A percentile compares a stretch with the other conserved stretches of the same genome.
These are phyloP conservation scores for Drosophila santomea DNA, from an alignment of 1,140 invertebrate species.

Conservation along the genomic window DNA sequence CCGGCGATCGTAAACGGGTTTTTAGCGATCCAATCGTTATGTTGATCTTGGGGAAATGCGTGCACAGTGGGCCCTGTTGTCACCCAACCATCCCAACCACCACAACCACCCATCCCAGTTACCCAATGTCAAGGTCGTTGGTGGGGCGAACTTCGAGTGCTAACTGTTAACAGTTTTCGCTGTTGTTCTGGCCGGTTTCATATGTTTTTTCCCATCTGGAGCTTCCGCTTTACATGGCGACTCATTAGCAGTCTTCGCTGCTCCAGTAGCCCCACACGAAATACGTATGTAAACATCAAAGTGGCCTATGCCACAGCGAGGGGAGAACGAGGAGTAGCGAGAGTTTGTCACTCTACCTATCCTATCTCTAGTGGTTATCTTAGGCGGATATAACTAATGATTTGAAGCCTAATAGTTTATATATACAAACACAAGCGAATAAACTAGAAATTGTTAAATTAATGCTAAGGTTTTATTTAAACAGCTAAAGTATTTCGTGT, in stretches of 20 bases:
- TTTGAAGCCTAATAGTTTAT: too few species aligned
- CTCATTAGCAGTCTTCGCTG: constrained; percentile 43
- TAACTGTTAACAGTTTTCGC: constrained; percentile 56
- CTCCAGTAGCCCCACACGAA: constrained; percentile 25
- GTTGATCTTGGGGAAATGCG: constrained; percentile 11
- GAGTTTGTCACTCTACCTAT: neutral
- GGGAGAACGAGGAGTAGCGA: neutral
- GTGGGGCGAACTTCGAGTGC: constrained; percentile 37
- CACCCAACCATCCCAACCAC: constrained; percentile 11
- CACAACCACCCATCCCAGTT: neutral
- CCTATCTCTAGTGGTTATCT: too few species aligned
- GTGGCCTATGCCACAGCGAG: constrained; percentile 14
- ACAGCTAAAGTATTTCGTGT: neutral
- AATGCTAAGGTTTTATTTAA: too few species aligned
- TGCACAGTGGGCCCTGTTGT: constrained; percentile 17
- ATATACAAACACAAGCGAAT: too few species aligned
- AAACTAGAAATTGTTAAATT: too few species aligned
- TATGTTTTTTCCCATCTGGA: constrained; percentile 17
- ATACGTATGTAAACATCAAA: constrained; percentile 32
- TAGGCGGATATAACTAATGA: too few species aligned
- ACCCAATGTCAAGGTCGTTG: constrained; percentile 64
- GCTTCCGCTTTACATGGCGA: constrained; percentile 61
- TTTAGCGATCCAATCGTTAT: constrained; percentile 45
- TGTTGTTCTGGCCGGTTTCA: constrained; percentile 5
- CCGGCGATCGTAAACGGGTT: constrained; percentile 66